A percentile compares a stretch with the other conserved stretches of the same genome.
Conservation (phyloP, 2,113 vertebrate genomes). For the Seriola quinqueradiata region DNA sequence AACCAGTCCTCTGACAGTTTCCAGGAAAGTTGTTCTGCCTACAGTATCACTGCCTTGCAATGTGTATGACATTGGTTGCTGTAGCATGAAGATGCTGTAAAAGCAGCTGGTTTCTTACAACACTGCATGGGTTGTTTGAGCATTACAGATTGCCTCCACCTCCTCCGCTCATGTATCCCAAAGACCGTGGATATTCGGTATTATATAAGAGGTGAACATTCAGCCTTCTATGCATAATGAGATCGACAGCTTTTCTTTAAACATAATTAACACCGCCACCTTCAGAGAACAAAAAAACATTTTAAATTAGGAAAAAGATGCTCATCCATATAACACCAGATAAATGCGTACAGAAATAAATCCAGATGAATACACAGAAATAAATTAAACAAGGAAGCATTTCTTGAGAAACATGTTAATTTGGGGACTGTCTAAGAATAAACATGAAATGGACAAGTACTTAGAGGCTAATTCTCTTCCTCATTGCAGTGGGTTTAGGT, state of each 20-base stretch:
- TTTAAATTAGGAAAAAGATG: background rate
- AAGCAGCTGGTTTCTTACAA: slow-evolving; percentile 32
- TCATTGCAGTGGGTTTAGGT: slow-evolving; percentile 12
- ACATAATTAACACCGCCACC: slow-evolving; percentile 16
- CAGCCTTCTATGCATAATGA: slow-evolving; percentile 37
- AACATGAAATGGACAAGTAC: background rate
- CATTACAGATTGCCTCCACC: slow-evolving; percentile 39
- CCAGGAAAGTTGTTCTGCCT: background rate
- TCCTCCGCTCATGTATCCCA: slow-evolving; percentile 43
- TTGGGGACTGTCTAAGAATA: background rate
- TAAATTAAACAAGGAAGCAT: background rate
- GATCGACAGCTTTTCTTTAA: slow-evolving; percentile 38
- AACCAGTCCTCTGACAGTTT: background rate
- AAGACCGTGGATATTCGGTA: slow-evolving; percentile 47
- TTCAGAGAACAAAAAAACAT: slow-evolving; percentile 11
- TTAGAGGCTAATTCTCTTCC: background rate
- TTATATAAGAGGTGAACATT: slow-evolving; percentile 57
- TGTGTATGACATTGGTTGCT: background rate
- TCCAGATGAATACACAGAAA: background rate
- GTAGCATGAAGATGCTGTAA: slow-evolving; percentile 13
- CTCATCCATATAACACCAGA: background rate
- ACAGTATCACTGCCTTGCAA: background rate
- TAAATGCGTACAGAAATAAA: slow-evolving; percentile 1
- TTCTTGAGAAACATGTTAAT: background rate
- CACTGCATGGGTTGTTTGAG: slow-evolving; percentile 17